Conservation (phyloP, 2,797 vertebrate species). For the Semotilus atromaculatus region DNA sequence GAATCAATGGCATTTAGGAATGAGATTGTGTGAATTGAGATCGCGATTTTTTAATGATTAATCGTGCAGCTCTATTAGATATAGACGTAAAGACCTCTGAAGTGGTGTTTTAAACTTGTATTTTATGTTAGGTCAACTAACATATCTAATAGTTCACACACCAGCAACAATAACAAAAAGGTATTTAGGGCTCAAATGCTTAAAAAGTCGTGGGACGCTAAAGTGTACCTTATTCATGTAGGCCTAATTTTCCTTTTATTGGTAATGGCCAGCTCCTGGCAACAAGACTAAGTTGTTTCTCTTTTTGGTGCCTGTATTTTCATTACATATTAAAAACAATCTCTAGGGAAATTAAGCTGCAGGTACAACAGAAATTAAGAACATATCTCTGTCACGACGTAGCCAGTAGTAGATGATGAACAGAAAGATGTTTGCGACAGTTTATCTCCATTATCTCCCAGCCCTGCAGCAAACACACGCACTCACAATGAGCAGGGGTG, state of each 20-base stretch:
- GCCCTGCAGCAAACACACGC: slow-evolving; percentile 40
- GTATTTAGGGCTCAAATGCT: neutral
- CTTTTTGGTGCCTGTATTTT: slow-evolving; percentile 53
- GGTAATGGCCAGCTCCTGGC: slow-evolving; percentile 53
- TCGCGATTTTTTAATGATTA: neutral
- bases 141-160: neutral
- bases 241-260: slow-evolving; percentile 44
- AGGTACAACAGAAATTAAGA: slow-evolving; percentile 62
- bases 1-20: neutral
- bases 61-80: neutral
- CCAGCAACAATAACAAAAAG: neutral
- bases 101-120: neutral
- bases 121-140: neutral
- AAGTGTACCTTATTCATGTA: neutral
- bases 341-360: slow-evolving; percentile 62
- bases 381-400: slow-evolving; percentile 49
- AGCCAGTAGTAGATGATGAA: slow-evolving; percentile 56
- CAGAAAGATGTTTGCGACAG: slow-evolving; percentile 53
- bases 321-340: slow-evolving; percentile 52
- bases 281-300: slow-evolving; percentile 48
- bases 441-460: slow-evolving; percentile 58
- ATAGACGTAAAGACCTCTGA: neutral
- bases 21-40: neutral
- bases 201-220: neutral
- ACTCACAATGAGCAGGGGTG: slow-evolving; percentile 58